These are phyloP conservation scores for Hydractinia symbiolongicarpus DNA, from an alignment of 30 jellyfish, hydroid and myxozoan genomes.

Conservation along the genomic window DNA sequence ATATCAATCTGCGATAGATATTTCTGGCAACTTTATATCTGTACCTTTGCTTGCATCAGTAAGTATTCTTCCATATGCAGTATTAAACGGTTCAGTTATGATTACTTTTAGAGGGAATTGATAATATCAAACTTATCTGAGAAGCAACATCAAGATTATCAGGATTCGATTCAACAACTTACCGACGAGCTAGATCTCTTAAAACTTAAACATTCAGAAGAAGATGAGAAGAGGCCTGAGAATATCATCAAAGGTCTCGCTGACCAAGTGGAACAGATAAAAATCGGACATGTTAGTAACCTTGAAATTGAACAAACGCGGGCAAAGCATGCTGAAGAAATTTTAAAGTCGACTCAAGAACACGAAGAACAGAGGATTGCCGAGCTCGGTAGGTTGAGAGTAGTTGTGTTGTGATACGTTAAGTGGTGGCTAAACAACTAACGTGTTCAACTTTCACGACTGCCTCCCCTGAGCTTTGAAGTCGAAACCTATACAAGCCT, in stretches of 20 bases:
- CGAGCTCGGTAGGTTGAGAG: conserved; percentile 48
- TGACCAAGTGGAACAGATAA: conserved; percentile 46
- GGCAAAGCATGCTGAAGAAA: conserved; percentile 83
- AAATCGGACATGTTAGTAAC: conserved; percentile 48
- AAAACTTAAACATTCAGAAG: conserved; percentile 38
- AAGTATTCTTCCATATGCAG: too few relatives aligned
- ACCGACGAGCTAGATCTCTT: conserved; percentile 54
- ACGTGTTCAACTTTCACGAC: too few relatives aligned
- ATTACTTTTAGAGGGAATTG: too few relatives aligned
- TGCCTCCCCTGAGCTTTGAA: too few relatives aligned
- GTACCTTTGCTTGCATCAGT: too few relatives aligned
- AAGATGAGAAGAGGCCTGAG: conserved; percentile 39
- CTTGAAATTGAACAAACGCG: conserved; percentile 58
- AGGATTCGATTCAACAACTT: conserved; percentile 41
- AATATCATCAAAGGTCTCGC: conserved; percentile 49
- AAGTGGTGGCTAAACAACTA: too few relatives aligned
- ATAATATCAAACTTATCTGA: neutral
- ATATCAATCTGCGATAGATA: too few relatives aligned
- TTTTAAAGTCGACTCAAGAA: conserved; percentile 39
- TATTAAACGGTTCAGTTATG: too few relatives aligned
- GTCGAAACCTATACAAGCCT: too few relatives aligned
- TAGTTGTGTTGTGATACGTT: neutral
- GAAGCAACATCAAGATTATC: conserved; percentile 37
- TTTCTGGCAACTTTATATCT: too few relatives aligned
- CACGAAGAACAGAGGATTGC: conserved; percentile 78